These are phyloP conservation scores for Melanerpes aurifrons DNA, from an alignment of 2,113 vertebrate genomes.

Conservation along the genomic window DNA sequence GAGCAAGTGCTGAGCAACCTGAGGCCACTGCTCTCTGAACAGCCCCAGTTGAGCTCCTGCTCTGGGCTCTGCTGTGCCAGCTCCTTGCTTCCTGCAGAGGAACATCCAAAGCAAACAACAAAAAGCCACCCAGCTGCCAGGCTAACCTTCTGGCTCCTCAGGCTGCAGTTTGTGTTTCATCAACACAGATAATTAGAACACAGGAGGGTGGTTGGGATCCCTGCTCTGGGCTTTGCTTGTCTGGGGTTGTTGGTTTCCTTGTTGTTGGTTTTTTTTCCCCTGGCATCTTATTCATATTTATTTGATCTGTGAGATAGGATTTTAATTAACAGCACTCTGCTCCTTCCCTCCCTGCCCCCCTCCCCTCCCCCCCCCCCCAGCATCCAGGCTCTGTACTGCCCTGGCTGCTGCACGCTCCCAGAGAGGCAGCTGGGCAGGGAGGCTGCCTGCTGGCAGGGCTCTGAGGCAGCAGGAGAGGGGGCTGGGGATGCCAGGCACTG, in stretches of 20 bases:
- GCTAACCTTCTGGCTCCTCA: slow-evolving; percentile 25
- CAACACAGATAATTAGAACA: slow-evolving; percentile 66
- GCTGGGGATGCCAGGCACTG: not conserved
- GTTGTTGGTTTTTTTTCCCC: too few species aligned
- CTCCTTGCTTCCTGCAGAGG: slow-evolving; percentile 28
- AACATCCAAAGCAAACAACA: not conserved
- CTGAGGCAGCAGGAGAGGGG: too few species aligned
- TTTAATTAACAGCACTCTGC: slow-evolving; percentile 59
- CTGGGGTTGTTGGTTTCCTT: too few species aligned
- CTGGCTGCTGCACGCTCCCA: not conserved
- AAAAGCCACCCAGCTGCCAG: not conserved
- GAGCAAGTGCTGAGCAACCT: slow-evolving; percentile 68
- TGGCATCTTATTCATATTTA: slow-evolving; percentile 67
- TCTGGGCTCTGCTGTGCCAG: slow-evolving; percentile 65
- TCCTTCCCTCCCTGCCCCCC: not conserved
- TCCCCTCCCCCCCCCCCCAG: not conserved
- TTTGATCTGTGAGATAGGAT: slow-evolving; percentile 61
- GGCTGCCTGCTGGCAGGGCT: not conserved
- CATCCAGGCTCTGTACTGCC: slow-evolving; percentile 40
- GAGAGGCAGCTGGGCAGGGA: accelerated
- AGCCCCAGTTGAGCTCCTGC: slow-evolving; percentile 58
- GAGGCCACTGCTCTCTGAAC: slow-evolving; percentile 66
- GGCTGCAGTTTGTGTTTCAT: slow-evolving; percentile 23
- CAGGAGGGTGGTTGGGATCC: slow-evolving; percentile 59
- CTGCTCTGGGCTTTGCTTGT: not conserved